phyloP scores from a whole-genome alignment of 2,888 invertebrate genomes.

The Diarsia rubi region DNA sequence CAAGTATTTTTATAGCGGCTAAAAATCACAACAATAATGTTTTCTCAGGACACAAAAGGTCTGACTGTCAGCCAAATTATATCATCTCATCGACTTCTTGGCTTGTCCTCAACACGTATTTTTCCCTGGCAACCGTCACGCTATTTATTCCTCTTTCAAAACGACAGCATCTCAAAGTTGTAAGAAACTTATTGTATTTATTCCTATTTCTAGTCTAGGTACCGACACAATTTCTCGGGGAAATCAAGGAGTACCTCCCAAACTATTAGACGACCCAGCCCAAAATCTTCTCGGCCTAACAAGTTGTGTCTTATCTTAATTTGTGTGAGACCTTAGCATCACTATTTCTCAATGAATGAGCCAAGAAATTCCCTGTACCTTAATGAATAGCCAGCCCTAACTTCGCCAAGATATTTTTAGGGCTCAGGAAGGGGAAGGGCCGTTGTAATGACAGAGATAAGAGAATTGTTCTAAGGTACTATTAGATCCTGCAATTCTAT shows the following conservation, averaged over 20 bases:
- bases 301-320: constrained; percentile 34
- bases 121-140: too few relatives aligned
- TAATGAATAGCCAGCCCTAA: constrained; percentile 30
- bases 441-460: constrained; percentile 31
- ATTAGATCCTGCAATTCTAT: constrained; percentile 9
- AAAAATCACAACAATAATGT: neutral
- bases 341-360: constrained; percentile 27
- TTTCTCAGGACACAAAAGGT: neutral
- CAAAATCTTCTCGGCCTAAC: neutral
- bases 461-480: constrained; percentile 12
- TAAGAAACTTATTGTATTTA: neutral
- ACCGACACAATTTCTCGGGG: neutral
- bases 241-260: neutral
- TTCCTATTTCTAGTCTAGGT: neutral
- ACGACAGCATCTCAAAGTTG: neutral
- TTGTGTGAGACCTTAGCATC: constrained; percentile 25
- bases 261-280: neutral
- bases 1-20: neutral
- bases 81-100: too few relatives aligned
- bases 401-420: constrained; percentile 39
- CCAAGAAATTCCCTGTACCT: constrained; percentile 16
- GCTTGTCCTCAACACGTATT: too few relatives aligned
- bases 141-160: neutral
- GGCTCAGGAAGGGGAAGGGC: constrained; percentile 14
- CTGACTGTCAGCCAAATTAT: neutral